Evolutionary conservation across 2,888 invertebrate species (phyloP).

Genomic region (Timema cristinae): DNA sequence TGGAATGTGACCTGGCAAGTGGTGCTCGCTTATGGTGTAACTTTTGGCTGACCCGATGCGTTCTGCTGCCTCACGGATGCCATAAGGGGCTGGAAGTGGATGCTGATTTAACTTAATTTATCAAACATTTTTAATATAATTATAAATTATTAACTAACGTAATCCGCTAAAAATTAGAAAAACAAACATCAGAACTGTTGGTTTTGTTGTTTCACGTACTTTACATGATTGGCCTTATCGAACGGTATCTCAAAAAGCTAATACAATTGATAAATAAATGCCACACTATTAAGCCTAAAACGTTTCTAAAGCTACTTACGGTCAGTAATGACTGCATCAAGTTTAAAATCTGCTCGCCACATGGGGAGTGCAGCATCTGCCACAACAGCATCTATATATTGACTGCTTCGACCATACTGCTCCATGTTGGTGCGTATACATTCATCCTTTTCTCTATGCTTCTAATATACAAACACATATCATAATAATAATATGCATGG

Average conservation of each 20-base stretch:
- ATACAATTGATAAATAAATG: too few relatives aligned
- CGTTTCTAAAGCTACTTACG: conserved; percentile 58
- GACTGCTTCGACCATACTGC: conserved; percentile 74
- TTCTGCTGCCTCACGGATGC: conserved; percentile 90
- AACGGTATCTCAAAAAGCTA: too few relatives aligned
- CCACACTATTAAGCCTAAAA: too few relatives aligned
- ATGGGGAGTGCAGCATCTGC: conserved; percentile 85
- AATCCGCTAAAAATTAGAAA: too few relatives aligned
- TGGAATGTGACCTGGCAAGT: conserved; percentile 69
- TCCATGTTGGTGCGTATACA: conserved; percentile 81
- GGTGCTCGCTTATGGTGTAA: conserved; percentile 61
- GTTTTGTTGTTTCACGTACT: too few relatives aligned
- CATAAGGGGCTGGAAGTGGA: conserved; percentile 83
- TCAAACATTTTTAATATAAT: conserved; percentile 3
- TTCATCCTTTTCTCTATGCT: conserved; percentile 62
- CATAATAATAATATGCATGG: not conserved
- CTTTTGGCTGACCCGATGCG: conserved; percentile 62
- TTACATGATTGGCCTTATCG: too few relatives aligned
- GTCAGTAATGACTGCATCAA: conserved; percentile 95
- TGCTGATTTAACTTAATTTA: not conserved
- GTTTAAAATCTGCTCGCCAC: conserved; percentile 64
- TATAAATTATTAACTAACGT: not conserved
- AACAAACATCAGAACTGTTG: too few relatives aligned
- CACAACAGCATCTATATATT: conserved; percentile 83
- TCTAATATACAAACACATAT: conserved; percentile 35